These are phyloP conservation scores for Rhizoglyphus robini DNA, from an alignment of 1,140 invertebrate species.

Conservation along the genomic window DNA sequence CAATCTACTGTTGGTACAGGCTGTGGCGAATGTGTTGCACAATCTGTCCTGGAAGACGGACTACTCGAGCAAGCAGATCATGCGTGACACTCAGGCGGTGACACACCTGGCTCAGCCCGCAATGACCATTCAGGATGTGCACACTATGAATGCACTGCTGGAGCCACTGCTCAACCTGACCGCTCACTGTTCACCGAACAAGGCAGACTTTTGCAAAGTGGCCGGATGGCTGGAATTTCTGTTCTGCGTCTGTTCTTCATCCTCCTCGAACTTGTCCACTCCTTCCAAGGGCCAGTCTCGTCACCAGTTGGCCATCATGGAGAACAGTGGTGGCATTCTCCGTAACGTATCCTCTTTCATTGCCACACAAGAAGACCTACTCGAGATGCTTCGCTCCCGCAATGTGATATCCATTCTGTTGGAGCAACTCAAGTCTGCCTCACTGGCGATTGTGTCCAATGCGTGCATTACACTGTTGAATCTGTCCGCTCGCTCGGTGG, in stretches of 20 bases:
- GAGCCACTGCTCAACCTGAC: slow-evolving; percentile 94
- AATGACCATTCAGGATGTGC: slow-evolving; percentile 79
- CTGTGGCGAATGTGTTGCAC: slow-evolving; percentile 79
- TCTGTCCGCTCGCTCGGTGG: slow-evolving; percentile 68
- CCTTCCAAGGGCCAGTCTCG: slow-evolving; percentile 38
- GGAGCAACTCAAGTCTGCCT: slow-evolving; percentile 78
- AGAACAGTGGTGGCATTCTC: slow-evolving; percentile 87
- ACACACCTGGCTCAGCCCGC: slow-evolving; percentile 51
- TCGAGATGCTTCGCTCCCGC: slow-evolving; percentile 64
- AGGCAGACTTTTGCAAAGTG: slow-evolving; percentile 78
- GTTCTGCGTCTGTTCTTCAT: slow-evolving; percentile 35
- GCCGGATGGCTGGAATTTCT: slow-evolving; percentile 74
- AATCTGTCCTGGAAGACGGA: slow-evolving; percentile 96
- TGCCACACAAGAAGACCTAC: slow-evolving; percentile 75
- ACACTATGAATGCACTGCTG: slow-evolving; percentile 81
- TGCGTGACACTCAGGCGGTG: slow-evolving; percentile 80
- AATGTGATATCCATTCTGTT: slow-evolving; percentile 76
- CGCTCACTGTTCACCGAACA: slow-evolving; percentile 84
- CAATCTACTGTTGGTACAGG: slow-evolving; percentile 57
- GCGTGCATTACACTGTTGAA: slow-evolving; percentile 93
- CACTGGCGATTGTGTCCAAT: slow-evolving; percentile 86
- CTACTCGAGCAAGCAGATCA: slow-evolving; percentile 67
- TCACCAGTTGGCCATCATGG: no score
- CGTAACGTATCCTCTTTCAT: slow-evolving; percentile 89
- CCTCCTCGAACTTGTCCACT: not conserved